phyloP scores from a whole-genome alignment of 2,797 vertebrate genomes.

The Urosaurus nigricauda region DNA sequence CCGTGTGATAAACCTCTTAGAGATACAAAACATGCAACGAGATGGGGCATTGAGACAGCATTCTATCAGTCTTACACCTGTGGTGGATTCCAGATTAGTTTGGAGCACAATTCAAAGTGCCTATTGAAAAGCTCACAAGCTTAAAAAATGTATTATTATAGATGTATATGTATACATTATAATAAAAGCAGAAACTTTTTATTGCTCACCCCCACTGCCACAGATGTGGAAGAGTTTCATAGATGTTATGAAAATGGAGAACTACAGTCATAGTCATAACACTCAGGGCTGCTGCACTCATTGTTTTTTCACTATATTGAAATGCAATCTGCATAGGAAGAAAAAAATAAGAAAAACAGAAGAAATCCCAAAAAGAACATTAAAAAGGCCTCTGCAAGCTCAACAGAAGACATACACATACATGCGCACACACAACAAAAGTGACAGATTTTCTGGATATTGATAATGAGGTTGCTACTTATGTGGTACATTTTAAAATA shows the following conservation, averaged over 20 bases:
- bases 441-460: no score
- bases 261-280: neutral
- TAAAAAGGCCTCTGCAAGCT: no score
- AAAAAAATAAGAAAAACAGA: neutral
- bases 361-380: no score
- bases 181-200: neutral
- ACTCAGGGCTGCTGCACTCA: neutral
- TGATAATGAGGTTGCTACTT: no score
- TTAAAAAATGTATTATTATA: no score
- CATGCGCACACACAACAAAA: no score
- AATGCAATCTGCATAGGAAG: neutral
- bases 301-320: neutral
- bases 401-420: no score
- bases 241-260: neutral
- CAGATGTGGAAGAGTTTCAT: neutral
- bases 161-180: no score
- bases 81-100: neutral
- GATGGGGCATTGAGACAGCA: neutral
- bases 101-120: neutral
- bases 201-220: neutral
- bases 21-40: neutral
- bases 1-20: no score
- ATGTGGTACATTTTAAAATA: no score
- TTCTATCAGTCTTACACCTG: neutral
- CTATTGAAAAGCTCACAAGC: neutral